phyloP scores from a whole-genome alignment of 2,797 vertebrate species.

The Jordanella pulchra region DNA sequence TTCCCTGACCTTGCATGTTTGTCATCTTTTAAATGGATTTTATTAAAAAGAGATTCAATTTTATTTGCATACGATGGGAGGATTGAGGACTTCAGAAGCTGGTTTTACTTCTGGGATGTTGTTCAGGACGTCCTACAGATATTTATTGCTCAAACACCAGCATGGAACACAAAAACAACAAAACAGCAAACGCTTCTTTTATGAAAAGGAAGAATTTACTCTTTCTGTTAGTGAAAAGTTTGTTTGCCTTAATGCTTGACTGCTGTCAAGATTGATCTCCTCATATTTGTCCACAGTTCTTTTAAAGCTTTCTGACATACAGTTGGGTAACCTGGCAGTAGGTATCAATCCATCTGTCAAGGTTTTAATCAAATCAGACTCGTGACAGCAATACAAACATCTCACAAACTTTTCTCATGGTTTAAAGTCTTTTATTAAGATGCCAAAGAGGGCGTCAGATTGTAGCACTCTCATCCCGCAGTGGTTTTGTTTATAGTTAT shows the following conservation, averaged over 20 bases:
- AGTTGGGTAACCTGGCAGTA: conserved; percentile 42
- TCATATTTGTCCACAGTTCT: conserved; percentile 39
- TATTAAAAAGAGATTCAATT: neutral
- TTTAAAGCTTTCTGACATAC: conserved; percentile 56
- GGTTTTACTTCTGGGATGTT: neutral
- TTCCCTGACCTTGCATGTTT: conserved; percentile 7
- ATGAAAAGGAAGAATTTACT: conserved; percentile 34
- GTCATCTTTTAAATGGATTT: neutral
- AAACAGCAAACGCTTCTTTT: neutral
- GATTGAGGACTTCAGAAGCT: neutral
- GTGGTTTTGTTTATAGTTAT: too few species aligned
- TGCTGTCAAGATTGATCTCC: conserved; percentile 34
- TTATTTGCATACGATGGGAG: neutral
- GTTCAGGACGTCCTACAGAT: neutral
- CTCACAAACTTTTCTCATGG: neutral
- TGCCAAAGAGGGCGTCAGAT: neutral
- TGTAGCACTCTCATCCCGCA: neutral
- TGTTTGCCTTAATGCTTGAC: conserved; percentile 40
- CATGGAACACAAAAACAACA: neutral
- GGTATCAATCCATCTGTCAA: neutral
- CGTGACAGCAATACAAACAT: neutral
- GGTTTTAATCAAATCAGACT: neutral
- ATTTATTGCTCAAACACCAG: neutral
- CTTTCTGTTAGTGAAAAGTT: conserved; percentile 4
- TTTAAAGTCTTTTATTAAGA: neutral